These are phyloP conservation scores for Phenganax marumi DNA, from an alignment of 92 coral and sea anemone species.

Conservation along the genomic window DNA sequence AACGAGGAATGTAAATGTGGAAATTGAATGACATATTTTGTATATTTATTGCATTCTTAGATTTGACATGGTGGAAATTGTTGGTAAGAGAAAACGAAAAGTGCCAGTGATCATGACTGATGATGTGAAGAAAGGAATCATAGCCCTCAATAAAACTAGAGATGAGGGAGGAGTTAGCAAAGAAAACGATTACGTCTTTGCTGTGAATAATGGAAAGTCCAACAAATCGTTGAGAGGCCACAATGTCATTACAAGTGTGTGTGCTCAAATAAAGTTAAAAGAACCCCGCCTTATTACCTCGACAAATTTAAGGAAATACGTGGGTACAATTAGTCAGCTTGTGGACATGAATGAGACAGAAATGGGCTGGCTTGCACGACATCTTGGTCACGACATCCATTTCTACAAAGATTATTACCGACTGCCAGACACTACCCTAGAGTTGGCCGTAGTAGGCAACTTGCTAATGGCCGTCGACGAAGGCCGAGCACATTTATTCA, in stretches of 20 bases:
- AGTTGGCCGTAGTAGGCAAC: slow-evolving; percentile 48
- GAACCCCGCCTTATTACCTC: not conserved
- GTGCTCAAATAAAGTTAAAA: not conserved
- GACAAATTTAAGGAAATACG: not conserved
- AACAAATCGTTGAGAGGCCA: slow-evolving; percentile 40
- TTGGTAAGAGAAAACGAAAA: not conserved
- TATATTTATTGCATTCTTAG: not conserved
- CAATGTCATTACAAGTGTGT: not conserved
- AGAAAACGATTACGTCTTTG: slow-evolving; percentile 53
- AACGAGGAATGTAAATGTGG: too few relatives aligned
- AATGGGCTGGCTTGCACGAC: slow-evolving; percentile 34
- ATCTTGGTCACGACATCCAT: slow-evolving; percentile 45
- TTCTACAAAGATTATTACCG: slow-evolving; percentile 48
- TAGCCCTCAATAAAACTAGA: slow-evolving; percentile 34
- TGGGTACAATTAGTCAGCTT: slow-evolving; percentile 36
- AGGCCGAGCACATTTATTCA: slow-evolving; percentile 17
- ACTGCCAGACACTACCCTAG: slow-evolving; percentile 45
- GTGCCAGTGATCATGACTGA: slow-evolving; percentile 7
- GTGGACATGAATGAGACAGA: slow-evolving; percentile 31
- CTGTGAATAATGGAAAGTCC: slow-evolving; percentile 46
- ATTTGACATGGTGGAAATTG: slow-evolving; percentile 8
- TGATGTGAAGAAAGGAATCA: slow-evolving; percentile 37
- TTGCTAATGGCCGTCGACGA: too few relatives aligned
- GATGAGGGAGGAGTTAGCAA: slow-evolving; percentile 41
- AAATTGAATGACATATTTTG: not conserved